Base-by-base conservation (phyloP, 2,113 vertebrate species). In the Pipa parva region DNA sequence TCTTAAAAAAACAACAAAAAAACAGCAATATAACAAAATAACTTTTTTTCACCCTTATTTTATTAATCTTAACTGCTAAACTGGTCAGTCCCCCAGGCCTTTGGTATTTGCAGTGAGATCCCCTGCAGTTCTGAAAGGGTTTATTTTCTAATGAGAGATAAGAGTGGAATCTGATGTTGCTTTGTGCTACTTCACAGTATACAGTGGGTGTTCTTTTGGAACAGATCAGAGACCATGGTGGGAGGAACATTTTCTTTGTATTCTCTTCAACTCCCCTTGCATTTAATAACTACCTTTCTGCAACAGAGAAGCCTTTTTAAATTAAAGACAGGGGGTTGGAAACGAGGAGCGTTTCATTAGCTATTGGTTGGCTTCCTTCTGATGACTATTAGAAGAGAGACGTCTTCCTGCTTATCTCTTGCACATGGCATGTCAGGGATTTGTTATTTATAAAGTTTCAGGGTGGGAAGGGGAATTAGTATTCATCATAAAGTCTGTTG, bases 221-320 rank as follows among this genome's bases (percentile, higher is more conserved):
- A 25, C 39, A 54, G 63, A 75, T 75, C 36, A 62, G 50, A 74
- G 76, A 69, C 63, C 76, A 70, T 52, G 62, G 51, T 79, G 78
- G 75, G 75, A 81, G 71, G 72, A 72, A 68, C 76, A 13, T 6
- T 73, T 74, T 71, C 71, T 71, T 74, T 79, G 78, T 74, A 25
- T 75, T 71, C 55, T 77, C 69, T 71, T 63, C 75, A 81, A 0
- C 75, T 65, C 74, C 77, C 59, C 76, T 77, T 80, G 48, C 73
- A 59, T 76, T 77, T 75, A 80, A 75, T 76, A 78, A 74, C 69
- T 72, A 73, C 62, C 64, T 80, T 82, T 79, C 70, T 71, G 69
- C 28, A 36, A 58, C 51, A 46, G 28, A 67, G 73, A 71, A 63
- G 74, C 62, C 72, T 77, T 80, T 42, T 74, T 77, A 79, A 78